Conservation (phyloP, 2,888 invertebrate genomes). For the Scaptomyza flava region DNA sequence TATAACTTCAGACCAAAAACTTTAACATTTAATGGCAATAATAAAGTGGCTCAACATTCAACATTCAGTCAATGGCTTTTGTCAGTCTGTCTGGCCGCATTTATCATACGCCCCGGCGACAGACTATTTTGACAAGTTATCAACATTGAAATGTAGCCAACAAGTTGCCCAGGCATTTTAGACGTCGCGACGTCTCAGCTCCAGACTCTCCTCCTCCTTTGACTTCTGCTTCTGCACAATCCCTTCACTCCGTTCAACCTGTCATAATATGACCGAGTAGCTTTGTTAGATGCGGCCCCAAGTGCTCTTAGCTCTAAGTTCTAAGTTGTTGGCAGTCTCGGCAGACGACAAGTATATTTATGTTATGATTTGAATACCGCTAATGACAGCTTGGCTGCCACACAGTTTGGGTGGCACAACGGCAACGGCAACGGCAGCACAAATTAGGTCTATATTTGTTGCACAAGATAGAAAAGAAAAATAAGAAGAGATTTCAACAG, state of each 20-base stretch:
- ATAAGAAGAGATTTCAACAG: constrained; percentile 4
- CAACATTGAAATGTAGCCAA: constrained; percentile 75
- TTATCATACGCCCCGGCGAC: constrained; percentile 69
- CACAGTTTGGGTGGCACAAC: constrained; percentile 46
- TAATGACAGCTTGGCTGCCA: constrained; percentile 71
- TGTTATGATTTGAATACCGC: constrained; percentile 81
- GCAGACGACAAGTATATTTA: constrained; percentile 82
- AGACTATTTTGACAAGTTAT: constrained; percentile 81
- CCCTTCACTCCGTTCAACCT: constrained; percentile 8
- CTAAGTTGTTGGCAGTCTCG: constrained; percentile 31
- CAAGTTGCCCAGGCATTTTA: constrained; percentile 58
- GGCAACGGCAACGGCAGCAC: not conserved
- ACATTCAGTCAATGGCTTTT: constrained; percentile 72
- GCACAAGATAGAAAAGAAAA: not conserved
- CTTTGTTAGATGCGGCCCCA: constrained; percentile 15
- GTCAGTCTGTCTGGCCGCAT: constrained; percentile 76
- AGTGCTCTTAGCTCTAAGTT: constrained; percentile 24
- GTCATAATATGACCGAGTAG: constrained; percentile 52
- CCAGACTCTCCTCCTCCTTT: constrained; percentile 4
- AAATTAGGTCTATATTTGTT: constrained; percentile 9
- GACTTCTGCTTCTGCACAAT: too few species aligned
- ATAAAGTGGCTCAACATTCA: constrained; percentile 77
- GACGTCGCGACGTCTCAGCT: constrained; percentile 19
- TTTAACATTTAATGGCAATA: constrained; percentile 66
- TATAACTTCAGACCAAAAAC: not conserved